Conservation (phyloP, 2,888 invertebrate genomes). For the Pemphredon lugubris region DNA sequence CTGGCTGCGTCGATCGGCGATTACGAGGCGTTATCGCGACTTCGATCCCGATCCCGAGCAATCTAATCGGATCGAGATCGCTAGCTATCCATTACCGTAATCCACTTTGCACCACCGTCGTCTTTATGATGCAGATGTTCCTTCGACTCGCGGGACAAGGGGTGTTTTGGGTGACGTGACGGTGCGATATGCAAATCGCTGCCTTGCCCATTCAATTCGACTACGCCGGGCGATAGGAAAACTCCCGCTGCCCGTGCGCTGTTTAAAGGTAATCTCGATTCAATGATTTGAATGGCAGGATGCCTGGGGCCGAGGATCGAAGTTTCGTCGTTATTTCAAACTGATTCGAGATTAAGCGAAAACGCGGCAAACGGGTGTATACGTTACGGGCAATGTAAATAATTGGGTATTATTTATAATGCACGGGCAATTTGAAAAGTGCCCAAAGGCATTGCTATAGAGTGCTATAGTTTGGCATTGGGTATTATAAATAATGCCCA, state of each 20-base stretch:
- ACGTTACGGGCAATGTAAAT: too few species aligned
- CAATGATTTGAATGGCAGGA: not conserved
- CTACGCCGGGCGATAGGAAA: too few species aligned
- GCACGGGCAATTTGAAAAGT: too few species aligned
- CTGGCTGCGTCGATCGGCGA: constrained; percentile 64
- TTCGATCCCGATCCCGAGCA: constrained; percentile 63
- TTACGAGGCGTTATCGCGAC: constrained; percentile 53
- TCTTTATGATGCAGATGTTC: constrained; percentile 68
- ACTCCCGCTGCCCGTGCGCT: constrained; percentile 2
- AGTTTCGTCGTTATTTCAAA: not conserved
- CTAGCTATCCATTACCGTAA: constrained; percentile 75
- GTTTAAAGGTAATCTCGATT: constrained; percentile 28
- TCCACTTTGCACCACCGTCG: constrained; percentile 74
- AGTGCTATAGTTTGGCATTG: too few species aligned
- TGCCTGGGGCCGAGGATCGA: not conserved
- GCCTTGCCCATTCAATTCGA: constrained; percentile 30
- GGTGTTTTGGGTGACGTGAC: constrained; percentile 49
- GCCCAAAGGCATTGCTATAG: too few species aligned
- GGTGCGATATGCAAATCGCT: constrained; percentile 68
- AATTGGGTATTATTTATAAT: too few species aligned
- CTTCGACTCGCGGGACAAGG: constrained; percentile 46
- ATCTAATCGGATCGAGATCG: constrained; percentile 67
- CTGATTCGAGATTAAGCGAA: too few species aligned
- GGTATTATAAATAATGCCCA: too few species aligned
- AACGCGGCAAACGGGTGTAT: too few species aligned